Conservation (phyloP, 2,888 invertebrate genomes). For the Orchesellides sinensis region DNA sequence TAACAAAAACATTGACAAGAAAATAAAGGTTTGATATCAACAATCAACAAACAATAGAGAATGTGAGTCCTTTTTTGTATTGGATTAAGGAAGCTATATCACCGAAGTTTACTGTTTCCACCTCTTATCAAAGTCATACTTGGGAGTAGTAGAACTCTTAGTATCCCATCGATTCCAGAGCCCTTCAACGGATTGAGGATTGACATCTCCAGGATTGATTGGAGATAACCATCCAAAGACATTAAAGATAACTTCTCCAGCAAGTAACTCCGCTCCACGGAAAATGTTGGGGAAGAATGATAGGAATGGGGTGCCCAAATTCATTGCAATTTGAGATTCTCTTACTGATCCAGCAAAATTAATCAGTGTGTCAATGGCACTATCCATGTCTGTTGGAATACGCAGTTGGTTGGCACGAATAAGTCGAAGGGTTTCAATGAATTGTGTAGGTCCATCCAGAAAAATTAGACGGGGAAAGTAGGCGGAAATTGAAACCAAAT, state of each 20-base stretch:
- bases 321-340: slow-evolving; percentile 65
- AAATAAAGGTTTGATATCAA: too few species aligned
- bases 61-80: neutral
- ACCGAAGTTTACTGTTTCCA: neutral
- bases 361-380: slow-evolving; percentile 71
- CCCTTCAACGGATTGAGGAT: slow-evolving; percentile 21
- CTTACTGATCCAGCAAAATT: slow-evolving; percentile 66
- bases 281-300: slow-evolving; percentile 70
- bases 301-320: slow-evolving; percentile 64
- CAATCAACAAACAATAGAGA: too few species aligned
- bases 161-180: slow-evolving; percentile 50
- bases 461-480: slow-evolving; percentile 72
- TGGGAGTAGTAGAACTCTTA: slow-evolving; percentile 21
- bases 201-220: slow-evolving; percentile 19
- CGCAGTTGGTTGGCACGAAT: slow-evolving; percentile 69
- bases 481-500: slow-evolving; percentile 57
- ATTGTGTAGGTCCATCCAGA: slow-evolving; percentile 72
- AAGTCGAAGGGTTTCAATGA: slow-evolving; percentile 70
- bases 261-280: slow-evolving; percentile 60
- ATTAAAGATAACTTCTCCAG: slow-evolving; percentile 32
- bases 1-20: too few species aligned
- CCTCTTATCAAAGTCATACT: slow-evolving; percentile 14
- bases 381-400: slow-evolving; percentile 64
- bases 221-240: slow-evolving; percentile 55
- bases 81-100: neutral